A percentile compares a stretch with the other conserved stretches of the same genome.
These are phyloP conservation scores for Brachynemurus nebulosus DNA, from an alignment of 2,888 invertebrate species.

Conservation along the genomic window DNA sequence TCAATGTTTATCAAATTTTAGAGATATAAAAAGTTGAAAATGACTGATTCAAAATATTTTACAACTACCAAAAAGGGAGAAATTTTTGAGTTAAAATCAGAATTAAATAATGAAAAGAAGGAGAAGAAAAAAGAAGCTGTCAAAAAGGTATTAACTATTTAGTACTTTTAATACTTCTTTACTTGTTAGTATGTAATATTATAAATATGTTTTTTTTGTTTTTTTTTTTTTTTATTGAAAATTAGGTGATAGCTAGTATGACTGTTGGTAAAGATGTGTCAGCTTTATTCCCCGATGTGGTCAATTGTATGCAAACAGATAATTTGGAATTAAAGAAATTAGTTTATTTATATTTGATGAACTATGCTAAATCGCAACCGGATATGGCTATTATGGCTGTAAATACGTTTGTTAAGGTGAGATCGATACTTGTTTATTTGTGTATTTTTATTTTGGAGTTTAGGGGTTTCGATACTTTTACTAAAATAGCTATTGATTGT, in stretches of 20 bases:
- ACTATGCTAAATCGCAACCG: slow-evolving; percentile 99
- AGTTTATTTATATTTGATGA: slow-evolving; percentile 98
- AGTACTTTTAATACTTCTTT: no score
- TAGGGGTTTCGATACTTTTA: no score
- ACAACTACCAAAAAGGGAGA: slow-evolving; percentile 99
- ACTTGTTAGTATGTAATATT: no score
- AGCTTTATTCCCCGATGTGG: slow-evolving; percentile 96
- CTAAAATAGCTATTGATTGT: slow-evolving; percentile 1
- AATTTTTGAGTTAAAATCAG: slow-evolving; percentile 97
- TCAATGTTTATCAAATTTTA: no score
- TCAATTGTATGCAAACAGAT: slow-evolving; percentile 99
- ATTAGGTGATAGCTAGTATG: slow-evolving; percentile 96
- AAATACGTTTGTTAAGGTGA: slow-evolving; percentile 98
- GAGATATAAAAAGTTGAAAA: slow-evolving; percentile 28
- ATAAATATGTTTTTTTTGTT: slow-evolving; percentile 1
- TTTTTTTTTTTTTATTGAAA: slow-evolving; percentile 14
- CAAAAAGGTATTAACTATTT: slow-evolving; percentile 64
- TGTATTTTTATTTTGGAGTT: no score
- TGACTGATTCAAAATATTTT: slow-evolving; percentile 99
- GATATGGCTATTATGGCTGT: slow-evolving; percentile 99
- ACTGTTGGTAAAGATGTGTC: slow-evolving; percentile 99
- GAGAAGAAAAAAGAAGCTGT: slow-evolving; percentile 99
- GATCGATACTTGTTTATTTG: slow-evolving; percentile 18
- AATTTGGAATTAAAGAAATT: slow-evolving; percentile 97
- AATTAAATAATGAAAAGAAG: slow-evolving; percentile 98